Evolutionary conservation across 2,113 vertebrate species (phyloP).

Genomic region (Barbus barbus): DNA sequence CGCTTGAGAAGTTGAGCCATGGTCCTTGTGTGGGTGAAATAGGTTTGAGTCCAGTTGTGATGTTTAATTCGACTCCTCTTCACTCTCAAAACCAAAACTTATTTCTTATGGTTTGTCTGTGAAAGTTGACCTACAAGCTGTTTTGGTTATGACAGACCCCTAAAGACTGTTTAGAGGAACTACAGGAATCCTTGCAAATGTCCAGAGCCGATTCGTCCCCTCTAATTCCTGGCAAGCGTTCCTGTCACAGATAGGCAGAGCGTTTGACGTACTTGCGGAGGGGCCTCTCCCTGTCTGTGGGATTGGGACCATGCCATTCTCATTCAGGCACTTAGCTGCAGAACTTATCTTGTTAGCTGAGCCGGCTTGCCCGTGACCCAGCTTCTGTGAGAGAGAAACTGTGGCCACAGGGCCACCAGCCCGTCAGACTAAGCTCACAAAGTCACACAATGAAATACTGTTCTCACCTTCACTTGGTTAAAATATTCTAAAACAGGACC

Average conservation of each 20-base stretch:
- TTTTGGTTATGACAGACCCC: constrained; percentile 28
- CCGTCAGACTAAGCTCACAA: not conserved
- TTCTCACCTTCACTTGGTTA: not conserved
- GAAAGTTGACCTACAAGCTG: constrained; percentile 23
- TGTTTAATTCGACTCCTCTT: no score
- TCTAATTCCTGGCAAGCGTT: constrained; percentile 15
- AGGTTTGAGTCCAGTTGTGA: not conserved
- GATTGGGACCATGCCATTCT: constrained; percentile 40
- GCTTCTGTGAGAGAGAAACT: not conserved
- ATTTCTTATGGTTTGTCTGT: not conserved
- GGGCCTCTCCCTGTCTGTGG: constrained; percentile 17
- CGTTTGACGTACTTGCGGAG: constrained; percentile 1
- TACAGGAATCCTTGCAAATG: constrained; percentile 26
- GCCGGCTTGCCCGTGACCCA: not conserved
- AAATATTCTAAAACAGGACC: no score
- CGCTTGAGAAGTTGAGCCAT: not conserved
- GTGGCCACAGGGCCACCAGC: not conserved
- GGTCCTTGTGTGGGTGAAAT: not conserved
- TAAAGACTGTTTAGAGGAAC: constrained; percentile 27
- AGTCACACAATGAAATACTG: not conserved
- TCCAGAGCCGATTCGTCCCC: constrained; percentile 5
- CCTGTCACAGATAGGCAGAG: not conserved
- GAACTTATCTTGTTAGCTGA: constrained; percentile 47
- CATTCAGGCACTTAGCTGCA: constrained; percentile 41
- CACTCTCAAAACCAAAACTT: not conserved